Conservation (phyloP, 2,113 vertebrate genomes). For the Embiotoca jacksoni region DNA sequence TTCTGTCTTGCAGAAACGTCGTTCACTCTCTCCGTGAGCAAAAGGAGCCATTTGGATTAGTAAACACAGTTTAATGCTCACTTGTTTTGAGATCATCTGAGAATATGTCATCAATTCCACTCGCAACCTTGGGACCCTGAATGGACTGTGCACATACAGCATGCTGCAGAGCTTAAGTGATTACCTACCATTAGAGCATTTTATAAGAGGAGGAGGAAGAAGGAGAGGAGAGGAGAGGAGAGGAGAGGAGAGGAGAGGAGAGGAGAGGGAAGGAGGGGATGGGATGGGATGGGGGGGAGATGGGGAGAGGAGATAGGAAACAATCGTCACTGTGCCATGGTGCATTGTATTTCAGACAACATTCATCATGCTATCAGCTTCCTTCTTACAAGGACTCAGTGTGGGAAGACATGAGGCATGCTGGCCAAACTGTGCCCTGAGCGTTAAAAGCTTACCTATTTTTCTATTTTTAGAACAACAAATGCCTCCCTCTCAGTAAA, state of each 20-base stretch:
- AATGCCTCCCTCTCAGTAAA: conserved; percentile 15
- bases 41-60: conserved; percentile 38
- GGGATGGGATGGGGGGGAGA: conserved; percentile 18
- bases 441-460: conserved; percentile 1
- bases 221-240: conserved; percentile 30
- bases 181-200: conserved; percentile 43
- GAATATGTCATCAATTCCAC: conserved; percentile 63
- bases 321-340: conserved; percentile 10
- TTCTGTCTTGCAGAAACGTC: conserved; percentile 30
- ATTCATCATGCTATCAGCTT: conserved; percentile 51
- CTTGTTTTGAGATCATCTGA: conserved; percentile 57
- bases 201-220: conserved; percentile 20
- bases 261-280: conserved; percentile 23
- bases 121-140: conserved; percentile 16
- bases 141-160: conserved; percentile 36
- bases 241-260: conserved; percentile 14
- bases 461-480: conserved; percentile 48
- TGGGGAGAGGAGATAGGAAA: conserved; percentile 7
- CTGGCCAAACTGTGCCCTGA: conserved; percentile 16
- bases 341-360: conserved; percentile 52
- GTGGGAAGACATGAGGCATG: conserved; percentile 14
- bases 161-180: conserved; percentile 40
- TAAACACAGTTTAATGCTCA: conserved; percentile 22
- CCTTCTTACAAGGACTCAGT: conserved; percentile 31
- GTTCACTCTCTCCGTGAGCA: conserved; percentile 40